These are phyloP conservation scores for Agonopterix arenella DNA, from an alignment of 2,888 invertebrate genomes.

Conservation along the genomic window DNA sequence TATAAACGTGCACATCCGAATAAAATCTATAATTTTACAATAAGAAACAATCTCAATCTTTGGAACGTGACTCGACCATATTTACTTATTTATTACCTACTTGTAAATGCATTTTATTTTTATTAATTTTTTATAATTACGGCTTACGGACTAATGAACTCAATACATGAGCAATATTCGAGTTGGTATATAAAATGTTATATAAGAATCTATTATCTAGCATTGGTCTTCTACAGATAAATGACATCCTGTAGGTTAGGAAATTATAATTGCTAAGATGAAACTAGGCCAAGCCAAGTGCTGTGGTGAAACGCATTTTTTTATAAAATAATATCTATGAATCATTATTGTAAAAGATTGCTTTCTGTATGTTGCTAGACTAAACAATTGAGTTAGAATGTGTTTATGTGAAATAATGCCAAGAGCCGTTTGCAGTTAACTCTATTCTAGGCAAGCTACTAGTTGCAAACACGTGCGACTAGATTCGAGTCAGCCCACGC, in stretches of 20 bases:
- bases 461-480: conserved; percentile 15
- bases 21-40: conserved; percentile 22
- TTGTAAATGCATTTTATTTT: too few species aligned
- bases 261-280: conserved; percentile 15
- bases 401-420: neutral
- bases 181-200: too few species aligned
- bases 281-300: conserved; percentile 12
- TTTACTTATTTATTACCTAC: too few species aligned
- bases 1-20: conserved; percentile 58
- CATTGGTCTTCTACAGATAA: too few species aligned
- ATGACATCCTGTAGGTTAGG: conserved; percentile 6
- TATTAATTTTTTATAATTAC: too few species aligned
- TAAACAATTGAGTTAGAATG: neutral
- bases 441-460: neutral
- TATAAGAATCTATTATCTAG: too few species aligned
- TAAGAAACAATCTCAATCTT: conserved; percentile 24
- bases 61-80: conserved; percentile 21
- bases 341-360: neutral
- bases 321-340: too few species aligned
- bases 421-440: neutral
- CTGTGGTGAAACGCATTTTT: neutral
- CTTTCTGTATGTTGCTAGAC: neutral
- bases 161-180: too few species aligned
- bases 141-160: too few species aligned
- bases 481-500: conserved; percentile 29